These are phyloP conservation scores for Hyposoter didymator DNA, from an alignment of 2,888 invertebrate species.

Conservation along the genomic window DNA sequence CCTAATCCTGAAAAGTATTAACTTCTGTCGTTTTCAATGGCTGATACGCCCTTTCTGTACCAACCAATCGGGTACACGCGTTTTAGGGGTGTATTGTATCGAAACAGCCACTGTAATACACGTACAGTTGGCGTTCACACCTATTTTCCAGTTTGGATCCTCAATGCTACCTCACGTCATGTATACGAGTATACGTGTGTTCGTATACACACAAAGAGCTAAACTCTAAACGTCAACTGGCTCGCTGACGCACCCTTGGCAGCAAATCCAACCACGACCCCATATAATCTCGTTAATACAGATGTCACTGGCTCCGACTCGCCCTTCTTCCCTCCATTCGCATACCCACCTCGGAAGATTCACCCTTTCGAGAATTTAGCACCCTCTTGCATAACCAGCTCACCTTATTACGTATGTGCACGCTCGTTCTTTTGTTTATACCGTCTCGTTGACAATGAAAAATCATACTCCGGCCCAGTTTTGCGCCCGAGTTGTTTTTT, in stretches of 20 bases:
- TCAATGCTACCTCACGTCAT: conserved; percentile 55
- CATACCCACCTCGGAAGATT: conserved; percentile 7
- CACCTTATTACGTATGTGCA: conserved; percentile 25
- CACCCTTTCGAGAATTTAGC: conserved; percentile 30
- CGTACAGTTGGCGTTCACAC: conserved; percentile 73
- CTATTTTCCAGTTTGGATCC: conserved; percentile 73
- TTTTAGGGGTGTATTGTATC: conserved; percentile 13
- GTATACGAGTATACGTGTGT: neutral
- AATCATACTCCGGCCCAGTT: neutral
- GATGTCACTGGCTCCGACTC: conserved; percentile 80
- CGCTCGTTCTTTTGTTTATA: neutral
- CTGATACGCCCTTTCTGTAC: conserved; percentile 14
- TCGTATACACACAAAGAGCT: conserved; percentile 10
- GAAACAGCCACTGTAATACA: conserved; percentile 60
- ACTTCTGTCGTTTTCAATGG: neutral
- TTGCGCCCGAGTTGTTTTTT: neutral
- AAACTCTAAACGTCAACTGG: conserved; percentile 50
- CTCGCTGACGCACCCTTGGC: conserved; percentile 61
- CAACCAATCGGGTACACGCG: neutral
- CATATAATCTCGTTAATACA: conserved; percentile 83
- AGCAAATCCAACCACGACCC: conserved; percentile 74
- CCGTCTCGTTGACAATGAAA: neutral
- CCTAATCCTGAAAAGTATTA: neutral
- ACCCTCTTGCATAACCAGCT: conserved; percentile 21
- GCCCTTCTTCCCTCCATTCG: conserved; percentile 11